Evolutionary conservation across 2,113 vertebrate species (phyloP).

Genomic region (Ivindomyrus marchei): DNA sequence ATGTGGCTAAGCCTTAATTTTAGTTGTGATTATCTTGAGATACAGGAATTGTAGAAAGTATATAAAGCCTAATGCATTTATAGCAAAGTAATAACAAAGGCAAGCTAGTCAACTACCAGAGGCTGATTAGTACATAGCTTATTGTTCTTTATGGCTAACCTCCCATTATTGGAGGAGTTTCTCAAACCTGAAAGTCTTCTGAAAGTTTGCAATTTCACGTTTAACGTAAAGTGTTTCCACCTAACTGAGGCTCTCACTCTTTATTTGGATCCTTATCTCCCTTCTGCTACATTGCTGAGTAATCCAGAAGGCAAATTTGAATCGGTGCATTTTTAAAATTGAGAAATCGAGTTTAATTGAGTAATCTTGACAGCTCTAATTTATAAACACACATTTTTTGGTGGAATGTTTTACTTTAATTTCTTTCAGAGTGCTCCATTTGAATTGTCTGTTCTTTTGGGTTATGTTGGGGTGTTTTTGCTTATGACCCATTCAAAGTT

Average conservation of each 20-base stretch:
- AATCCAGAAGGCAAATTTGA: background rate
- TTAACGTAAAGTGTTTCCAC: background rate
- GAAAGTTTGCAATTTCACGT: background rate
- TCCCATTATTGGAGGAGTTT: background rate
- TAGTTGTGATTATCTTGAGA: background rate
- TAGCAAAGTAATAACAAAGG: background rate
- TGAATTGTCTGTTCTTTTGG: background rate
- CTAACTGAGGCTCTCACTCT: background rate
- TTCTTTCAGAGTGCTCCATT: background rate
- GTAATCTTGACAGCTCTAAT: background rate
- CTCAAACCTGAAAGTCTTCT: background rate
- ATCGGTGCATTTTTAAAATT: background rate
- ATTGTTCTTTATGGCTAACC: background rate
- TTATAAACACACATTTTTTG: background rate
- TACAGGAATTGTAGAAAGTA: background rate
- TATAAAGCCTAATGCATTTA: background rate
- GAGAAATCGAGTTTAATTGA: background rate
- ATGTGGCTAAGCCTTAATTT: background rate
- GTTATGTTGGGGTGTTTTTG: background rate
- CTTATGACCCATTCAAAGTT: background rate
- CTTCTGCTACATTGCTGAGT: background rate
- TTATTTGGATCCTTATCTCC: background rate
- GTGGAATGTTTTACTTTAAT: background rate
- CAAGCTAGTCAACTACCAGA: no score
- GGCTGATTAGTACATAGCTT: background rate